phyloP scores from a whole-genome alignment of 2,113 vertebrate genomes.

The Zeus faber region DNA sequence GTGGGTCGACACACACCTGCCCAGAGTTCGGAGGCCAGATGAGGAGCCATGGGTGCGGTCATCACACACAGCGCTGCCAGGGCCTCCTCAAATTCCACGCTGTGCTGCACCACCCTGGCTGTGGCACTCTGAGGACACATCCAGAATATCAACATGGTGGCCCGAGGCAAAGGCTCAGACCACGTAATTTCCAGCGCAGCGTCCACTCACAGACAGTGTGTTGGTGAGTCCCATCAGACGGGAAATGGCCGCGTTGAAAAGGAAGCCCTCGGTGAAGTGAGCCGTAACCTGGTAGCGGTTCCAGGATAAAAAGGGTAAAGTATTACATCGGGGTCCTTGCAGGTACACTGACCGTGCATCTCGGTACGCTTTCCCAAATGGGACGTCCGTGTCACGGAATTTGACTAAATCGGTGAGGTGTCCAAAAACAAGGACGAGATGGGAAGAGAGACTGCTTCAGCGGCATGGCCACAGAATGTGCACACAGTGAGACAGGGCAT shows the following conservation, averaged over 20 bases:
- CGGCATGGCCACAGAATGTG: neutral
- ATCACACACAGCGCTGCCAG: slow-evolving; percentile 84
- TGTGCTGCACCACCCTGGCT: slow-evolving; percentile 79
- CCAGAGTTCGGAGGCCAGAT: slow-evolving; percentile 94
- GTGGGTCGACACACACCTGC: slow-evolving; percentile 77
- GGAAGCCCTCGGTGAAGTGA: slow-evolving; percentile 86
- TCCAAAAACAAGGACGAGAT: too few relatives aligned
- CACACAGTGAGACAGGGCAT: too few relatives aligned
- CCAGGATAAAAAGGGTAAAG: too few relatives aligned
- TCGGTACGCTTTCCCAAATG: too few relatives aligned
- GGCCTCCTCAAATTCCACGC: slow-evolving; percentile 88
- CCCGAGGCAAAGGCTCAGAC: neutral
- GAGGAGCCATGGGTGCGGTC: slow-evolving; percentile 90
- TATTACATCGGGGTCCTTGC: too few relatives aligned
- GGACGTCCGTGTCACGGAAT: too few relatives aligned
- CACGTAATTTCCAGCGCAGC: too few relatives aligned
- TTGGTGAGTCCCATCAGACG: slow-evolving; percentile 89
- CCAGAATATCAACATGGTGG: neutral
- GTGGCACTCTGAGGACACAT: slow-evolving; percentile 75
- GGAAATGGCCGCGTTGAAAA: slow-evolving; percentile 90
- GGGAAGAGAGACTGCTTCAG: too few relatives aligned
- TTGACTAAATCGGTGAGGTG: too few relatives aligned
- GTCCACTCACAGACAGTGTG: slow-evolving; percentile 79
- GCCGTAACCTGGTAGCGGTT: slow-evolving; percentile 81
- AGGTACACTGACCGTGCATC: too few relatives aligned